Evolutionary conservation across 2,113 vertebrate species (phyloP), one percentile per base, ranked within the genome.

Genomic region (Macroglossus sobrinus): DNA sequence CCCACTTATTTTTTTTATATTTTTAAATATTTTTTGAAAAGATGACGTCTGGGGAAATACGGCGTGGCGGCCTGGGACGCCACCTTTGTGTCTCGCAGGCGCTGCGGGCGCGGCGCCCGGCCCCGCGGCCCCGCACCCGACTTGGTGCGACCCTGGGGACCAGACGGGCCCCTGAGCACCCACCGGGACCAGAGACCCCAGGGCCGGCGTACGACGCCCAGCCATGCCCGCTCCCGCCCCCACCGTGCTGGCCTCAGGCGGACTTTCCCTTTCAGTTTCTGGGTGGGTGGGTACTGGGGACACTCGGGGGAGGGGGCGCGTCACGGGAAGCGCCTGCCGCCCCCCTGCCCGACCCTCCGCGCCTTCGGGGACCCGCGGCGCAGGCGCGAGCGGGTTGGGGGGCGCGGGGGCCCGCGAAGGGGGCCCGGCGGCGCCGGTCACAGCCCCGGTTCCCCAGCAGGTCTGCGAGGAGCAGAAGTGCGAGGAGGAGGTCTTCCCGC

Each of bases 11-110:
- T 99, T 99, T 99, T 98, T 68, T 97, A 98, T 99, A 99, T 99
- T 99, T 99, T 98, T 99, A 99, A 99, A 99, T 99, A 99, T 99
- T 99, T 99, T 99, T 99, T 99, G 99, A 99, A 99, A 99, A 99
- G 99, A 99, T 99, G 99, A 99, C 97, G 99, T 99, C 99, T 99
- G 99, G 98, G 98, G 98, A 99, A 99, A 99, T 99, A 98, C 97
- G 97, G 98, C 98, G 98, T 97, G 91, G 98, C 98, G 98, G 98
- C 98, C 98, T 98, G 96, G 96, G 97, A 99, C 99, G 99, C 99
- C 99, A 99, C 99, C 99, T 99, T 99, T 99, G 99, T 99, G 99
- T 99, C 98, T 99, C 97, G 88, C 97, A 92, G 91, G 94, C 96
- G 95, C 74, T 95, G 97, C 86, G 84, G 87, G 79, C 97, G 76